Percentiles rank a stretch among this genome's conserved stretches.
Evolutionary conservation across 2,113 vertebrate genomes (phyloP).

Genomic region (Xiphophorus maculatus): DNA sequence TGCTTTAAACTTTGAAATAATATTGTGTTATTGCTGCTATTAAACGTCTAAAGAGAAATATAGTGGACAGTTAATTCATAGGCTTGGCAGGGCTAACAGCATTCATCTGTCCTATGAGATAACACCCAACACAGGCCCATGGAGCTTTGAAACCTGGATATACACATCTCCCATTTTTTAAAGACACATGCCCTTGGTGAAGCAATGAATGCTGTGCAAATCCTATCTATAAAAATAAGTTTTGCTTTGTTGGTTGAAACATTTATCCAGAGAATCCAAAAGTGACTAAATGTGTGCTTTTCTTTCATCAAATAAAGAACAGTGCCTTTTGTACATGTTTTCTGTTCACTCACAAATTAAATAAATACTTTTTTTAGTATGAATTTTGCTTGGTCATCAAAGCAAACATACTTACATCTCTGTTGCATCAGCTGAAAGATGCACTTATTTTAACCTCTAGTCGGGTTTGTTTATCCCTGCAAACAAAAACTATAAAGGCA

Average conservation of each 20-base stretch:
- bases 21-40: conserved; percentile 20
- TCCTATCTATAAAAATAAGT: conserved; percentile 28
- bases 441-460: conserved; percentile 4
- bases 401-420: not conserved
- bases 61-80: conserved; percentile 45
- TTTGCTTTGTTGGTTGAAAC: conserved; percentile 22
- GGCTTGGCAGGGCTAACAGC: conserved; percentile 42
- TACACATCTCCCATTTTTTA: conserved; percentile 12
- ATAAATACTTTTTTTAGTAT: conserved; percentile 15
- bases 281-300: not conserved
- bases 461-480: not conserved
- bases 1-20: conserved; percentile 25
- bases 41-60: conserved; percentile 29
- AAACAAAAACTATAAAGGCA: not conserved
- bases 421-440: conserved; percentile 40
- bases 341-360: conserved; percentile 26
- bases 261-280: conserved; percentile 22
- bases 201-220: conserved; percentile 58
- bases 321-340: not conserved
- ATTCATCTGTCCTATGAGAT: conserved; percentile 44
- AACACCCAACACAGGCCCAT: conserved; percentile 27
- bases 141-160: conserved; percentile 39
- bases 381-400: conserved; percentile 26
- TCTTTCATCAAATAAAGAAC: conserved; percentile 15
- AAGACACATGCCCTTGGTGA: conserved; percentile 36